Evolutionary conservation across 2,888 invertebrate species (phyloP).

Genomic region (Rutpela maculata): DNA sequence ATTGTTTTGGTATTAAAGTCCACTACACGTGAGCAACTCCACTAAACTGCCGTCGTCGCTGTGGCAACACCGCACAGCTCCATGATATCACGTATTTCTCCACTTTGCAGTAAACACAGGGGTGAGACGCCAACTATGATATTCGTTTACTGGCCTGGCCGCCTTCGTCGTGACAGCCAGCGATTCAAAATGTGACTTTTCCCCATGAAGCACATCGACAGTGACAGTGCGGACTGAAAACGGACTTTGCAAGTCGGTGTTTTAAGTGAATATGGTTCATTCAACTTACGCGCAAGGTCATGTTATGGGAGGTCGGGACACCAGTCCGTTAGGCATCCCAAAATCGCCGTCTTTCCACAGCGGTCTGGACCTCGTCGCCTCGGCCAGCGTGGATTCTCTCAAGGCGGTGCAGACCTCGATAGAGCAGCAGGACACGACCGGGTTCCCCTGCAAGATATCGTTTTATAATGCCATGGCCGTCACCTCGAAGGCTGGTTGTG

Average conservation of each 20-base stretch:
- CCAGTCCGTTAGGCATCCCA: constrained; percentile 78
- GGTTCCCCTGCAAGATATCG: constrained; percentile 49
- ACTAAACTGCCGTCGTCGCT: background rate
- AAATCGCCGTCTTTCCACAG: constrained; percentile 93
- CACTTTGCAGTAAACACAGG: constrained; percentile 32
- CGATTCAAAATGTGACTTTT: constrained; percentile 10
- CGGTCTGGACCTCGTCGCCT: constrained; percentile 87
- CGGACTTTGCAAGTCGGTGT: constrained; percentile 8
- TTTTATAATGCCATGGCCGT: constrained; percentile 38
- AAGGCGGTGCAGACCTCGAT: constrained; percentile 72
- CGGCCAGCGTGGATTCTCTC: constrained; percentile 74
- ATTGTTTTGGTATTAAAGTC: background rate
- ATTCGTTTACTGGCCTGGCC: constrained; percentile 19
- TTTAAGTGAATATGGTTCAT: constrained; percentile 69
- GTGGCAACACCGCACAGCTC: constrained; percentile 38
- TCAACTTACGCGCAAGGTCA: constrained; percentile 73
- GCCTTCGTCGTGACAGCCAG: constrained; percentile 31
- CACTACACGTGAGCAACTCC: background rate
- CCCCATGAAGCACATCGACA: constrained; percentile 9
- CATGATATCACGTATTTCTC: constrained; percentile 26
- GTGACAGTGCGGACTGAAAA: constrained; percentile 27
- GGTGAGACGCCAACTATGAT: constrained; percentile 24
- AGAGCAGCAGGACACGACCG: constrained; percentile 62
- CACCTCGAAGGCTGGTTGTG: constrained; percentile 10
- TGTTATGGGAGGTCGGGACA: constrained; percentile 70